Percentiles rank a stretch among this genome's conserved stretches.
Evolutionary conservation across 2,113 vertebrate genomes (phyloP).

Genomic region (Speoplatyrhinus poulsoni): DNA sequence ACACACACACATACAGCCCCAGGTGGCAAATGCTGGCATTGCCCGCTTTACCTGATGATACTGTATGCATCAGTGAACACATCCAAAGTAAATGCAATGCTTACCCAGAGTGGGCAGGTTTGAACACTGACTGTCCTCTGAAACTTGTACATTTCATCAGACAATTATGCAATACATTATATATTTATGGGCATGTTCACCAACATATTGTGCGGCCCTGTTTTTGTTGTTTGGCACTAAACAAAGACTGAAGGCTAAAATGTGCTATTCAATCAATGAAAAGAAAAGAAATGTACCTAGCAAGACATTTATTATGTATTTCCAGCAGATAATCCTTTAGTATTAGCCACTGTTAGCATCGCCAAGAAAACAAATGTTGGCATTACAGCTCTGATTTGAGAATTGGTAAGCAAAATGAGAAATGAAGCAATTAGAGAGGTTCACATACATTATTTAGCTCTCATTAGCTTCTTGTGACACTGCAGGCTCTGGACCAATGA

Average conservation of each 20-base stretch:
- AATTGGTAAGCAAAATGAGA: conserved; percentile 79
- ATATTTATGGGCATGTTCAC: conserved; percentile 18
- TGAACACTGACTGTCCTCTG: conserved; percentile 31
- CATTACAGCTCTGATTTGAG: conserved; percentile 73
- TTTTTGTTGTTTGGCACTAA: conserved; percentile 11
- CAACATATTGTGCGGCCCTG: not conserved
- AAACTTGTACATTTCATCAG: conserved; percentile 26
- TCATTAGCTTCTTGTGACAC: conserved; percentile 83
- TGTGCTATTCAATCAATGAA: not conserved
- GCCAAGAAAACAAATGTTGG: conserved; percentile 62
- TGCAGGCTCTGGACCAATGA: conserved; percentile 77
- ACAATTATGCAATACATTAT: conserved; percentile 48
- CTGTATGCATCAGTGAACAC: conserved; percentile 56
- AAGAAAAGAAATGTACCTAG: not conserved
- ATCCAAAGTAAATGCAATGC: conserved; percentile 58
- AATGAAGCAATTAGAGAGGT: conserved; percentile 83
- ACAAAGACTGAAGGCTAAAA: not conserved
- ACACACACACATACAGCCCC: conserved; percentile 52
- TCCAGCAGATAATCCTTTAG: conserved; percentile 26
- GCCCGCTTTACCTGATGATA: conserved; percentile 61
- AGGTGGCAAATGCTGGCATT: conserved; percentile 67
- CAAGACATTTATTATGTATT: conserved; percentile 40
- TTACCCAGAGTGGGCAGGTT: conserved; percentile 45
- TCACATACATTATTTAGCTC: conserved; percentile 85
- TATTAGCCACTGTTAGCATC: conserved; percentile 69